These are phyloP conservation scores for Sclerurus mexicanus DNA, from an alignment of 2,113 vertebrate species.

Conservation along the genomic window DNA sequence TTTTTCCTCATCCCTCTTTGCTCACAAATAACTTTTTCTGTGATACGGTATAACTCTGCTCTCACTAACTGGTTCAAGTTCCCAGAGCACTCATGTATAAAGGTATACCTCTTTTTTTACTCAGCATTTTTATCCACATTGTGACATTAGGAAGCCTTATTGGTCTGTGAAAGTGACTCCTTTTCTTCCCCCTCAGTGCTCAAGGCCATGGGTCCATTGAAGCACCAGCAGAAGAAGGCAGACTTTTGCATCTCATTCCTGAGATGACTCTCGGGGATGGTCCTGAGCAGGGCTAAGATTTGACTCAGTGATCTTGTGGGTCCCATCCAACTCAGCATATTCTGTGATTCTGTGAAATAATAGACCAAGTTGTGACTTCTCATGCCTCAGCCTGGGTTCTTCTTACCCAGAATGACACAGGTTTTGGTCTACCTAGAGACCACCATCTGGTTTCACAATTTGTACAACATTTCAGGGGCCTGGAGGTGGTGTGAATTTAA, in stretches of 20 bases:
- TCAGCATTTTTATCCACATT: background rate
- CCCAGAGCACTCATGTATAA: background rate
- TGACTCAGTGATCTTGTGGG: background rate
- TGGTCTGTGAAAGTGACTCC: background rate
- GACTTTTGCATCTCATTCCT: background rate
- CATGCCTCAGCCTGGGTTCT: accelerated
- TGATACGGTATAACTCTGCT: background rate
- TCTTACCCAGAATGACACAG: background rate
- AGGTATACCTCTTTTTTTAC: background rate
- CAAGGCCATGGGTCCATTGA: background rate
- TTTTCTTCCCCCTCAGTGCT: background rate
- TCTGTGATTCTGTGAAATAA: background rate
- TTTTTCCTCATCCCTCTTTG: background rate
- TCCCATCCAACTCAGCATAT: background rate
- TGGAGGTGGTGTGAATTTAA: background rate
- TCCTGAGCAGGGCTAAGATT: background rate
- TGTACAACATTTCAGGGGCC: background rate
- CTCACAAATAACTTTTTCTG: background rate
- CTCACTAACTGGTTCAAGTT: background rate
- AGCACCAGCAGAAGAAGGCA: background rate
- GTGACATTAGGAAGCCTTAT: background rate
- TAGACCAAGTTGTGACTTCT: background rate
- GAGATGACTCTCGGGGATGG: background rate
- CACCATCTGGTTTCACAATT: background rate
- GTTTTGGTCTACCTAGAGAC: background rate